Evolutionary conservation across 2,888 invertebrate species (phyloP), one percentile per base, ranked within the genome.

Genomic region (Germaria angustata): DNA sequence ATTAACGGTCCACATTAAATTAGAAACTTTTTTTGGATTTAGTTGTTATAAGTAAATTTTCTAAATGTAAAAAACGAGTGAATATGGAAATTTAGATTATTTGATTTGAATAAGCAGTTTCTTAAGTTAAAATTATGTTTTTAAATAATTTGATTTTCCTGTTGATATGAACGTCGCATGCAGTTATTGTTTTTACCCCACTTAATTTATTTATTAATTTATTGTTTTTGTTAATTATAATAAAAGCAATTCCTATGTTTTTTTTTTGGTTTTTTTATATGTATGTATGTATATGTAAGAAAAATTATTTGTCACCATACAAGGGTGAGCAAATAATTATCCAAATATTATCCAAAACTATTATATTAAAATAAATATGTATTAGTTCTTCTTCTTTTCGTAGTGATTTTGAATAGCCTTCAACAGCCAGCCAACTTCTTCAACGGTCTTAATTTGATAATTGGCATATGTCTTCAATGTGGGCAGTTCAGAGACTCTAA

Each of bases 401-500:
- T 90, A 91, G 86, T 87, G 84, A 63, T 88, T 87, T 86, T 90
- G 90, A 53, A 95, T 92, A 94, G 95, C 95, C 89, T 94, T 94
- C 84, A 95, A 91, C 92, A 95, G 93, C 24, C 94, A 94, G 63
- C 95, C 92, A 2, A 95, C 95, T 22, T 95, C 95, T 88, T 95
- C 95, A 0, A 95, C 95, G 79, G 94, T 95, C 20, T 95, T 95
- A 84, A 95, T 91, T 87, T 95, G 94, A 75, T 94, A 92, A 86
- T 95, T 94, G 7, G 95, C 95, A 20, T 94, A 94, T 41, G 95
- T 95, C 86, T 94, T 93, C 69, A 95, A 93, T 75, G 94, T 94
- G 85, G 94, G 93, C 36, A 94, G 93, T 15, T 94, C 93, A 1
- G 95, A 94, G 2, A 96, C 95, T 81, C 95, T 93, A 92, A 95